Percentiles rank a stretch among this genome's conserved stretches.
These are phyloP conservation scores for Apistogramma diplotaenia DNA, from an alignment of 2,113 vertebrate species.

Conservation along the genomic window DNA sequence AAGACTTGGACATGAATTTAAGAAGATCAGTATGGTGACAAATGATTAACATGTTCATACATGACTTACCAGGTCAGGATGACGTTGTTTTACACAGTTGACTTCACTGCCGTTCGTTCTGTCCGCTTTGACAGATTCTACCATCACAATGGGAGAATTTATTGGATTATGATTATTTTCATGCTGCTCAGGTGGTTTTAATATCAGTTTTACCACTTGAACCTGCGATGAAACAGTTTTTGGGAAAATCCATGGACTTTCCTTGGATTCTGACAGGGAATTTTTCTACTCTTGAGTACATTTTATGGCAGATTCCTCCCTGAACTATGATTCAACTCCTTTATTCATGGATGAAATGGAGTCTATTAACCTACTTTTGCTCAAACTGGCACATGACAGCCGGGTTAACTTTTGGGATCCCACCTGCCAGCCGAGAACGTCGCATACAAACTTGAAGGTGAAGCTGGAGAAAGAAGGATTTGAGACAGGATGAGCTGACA, in stretches of 20 bases:
- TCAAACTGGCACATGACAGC: background rate
- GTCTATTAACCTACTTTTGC: constrained; percentile 28
- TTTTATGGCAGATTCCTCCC: background rate
- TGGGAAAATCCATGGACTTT: constrained; percentile 34
- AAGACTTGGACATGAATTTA: background rate
- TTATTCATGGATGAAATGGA: background rate
- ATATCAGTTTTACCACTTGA: background rate
- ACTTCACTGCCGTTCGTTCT: background rate
- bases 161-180: constrained; percentile 13
- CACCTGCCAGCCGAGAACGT: background rate
- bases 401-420: background rate
- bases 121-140: background rate
- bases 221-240: background rate
- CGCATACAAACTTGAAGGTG: background rate
- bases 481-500: constrained; percentile 15
- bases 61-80: background rate
- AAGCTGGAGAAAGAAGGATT: background rate
- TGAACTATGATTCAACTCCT: constrained; percentile 6
- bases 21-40: background rate
- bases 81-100: background rate
- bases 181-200: constrained; percentile 24
- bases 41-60: constrained; percentile 8
- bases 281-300: background rate
- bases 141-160: background rate
- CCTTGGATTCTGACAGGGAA: constrained; percentile 1